Percentiles rank a stretch among this genome's conserved stretches.
These are phyloP conservation scores for Coronaproctus castanopsis DNA, from an alignment of 2,888 invertebrate species.

Conservation along the genomic window DNA sequence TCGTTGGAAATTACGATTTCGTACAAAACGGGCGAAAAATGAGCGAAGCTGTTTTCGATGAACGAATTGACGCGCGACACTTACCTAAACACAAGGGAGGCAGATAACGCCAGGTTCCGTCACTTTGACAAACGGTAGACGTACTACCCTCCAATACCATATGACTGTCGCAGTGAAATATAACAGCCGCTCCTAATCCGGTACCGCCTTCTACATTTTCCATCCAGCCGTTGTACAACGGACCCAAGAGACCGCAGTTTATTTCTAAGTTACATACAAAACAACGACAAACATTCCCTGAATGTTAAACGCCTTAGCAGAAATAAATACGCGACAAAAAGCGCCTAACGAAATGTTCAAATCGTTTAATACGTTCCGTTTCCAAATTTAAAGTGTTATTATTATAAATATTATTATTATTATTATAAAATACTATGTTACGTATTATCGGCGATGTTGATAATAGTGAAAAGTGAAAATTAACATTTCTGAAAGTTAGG, in stretches of 20 bases:
- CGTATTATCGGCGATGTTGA: not conserved
- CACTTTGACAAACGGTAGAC: conserved; percentile 77
- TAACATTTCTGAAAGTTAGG: not conserved
- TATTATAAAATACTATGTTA: not conserved
- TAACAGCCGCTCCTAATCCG: conserved; percentile 73
- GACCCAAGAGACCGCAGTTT: conserved; percentile 85
- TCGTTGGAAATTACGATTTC: too few species aligned
- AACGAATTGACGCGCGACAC: too few species aligned
- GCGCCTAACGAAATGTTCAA: not conserved
- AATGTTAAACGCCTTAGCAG: not conserved
- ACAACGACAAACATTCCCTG: not conserved
- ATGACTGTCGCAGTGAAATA: conserved; percentile 79
- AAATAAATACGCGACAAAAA: too few species aligned
- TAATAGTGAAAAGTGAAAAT: not conserved
- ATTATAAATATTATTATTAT: not conserved
- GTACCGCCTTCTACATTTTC: conserved; percentile 78
- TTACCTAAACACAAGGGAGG: conserved; percentile 73
- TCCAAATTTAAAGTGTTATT: not conserved
- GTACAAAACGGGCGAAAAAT: too few species aligned
- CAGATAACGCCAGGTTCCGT: conserved; percentile 86
- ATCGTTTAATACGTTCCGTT: not conserved
- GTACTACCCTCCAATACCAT: conserved; percentile 76
- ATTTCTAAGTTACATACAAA: conserved; percentile 45
- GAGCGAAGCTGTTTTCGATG: too few species aligned
- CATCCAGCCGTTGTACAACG: conserved; percentile 87